Evolutionary conservation across 2,113 vertebrate species (phyloP).

Genomic region (Phaethon lepturus): DNA sequence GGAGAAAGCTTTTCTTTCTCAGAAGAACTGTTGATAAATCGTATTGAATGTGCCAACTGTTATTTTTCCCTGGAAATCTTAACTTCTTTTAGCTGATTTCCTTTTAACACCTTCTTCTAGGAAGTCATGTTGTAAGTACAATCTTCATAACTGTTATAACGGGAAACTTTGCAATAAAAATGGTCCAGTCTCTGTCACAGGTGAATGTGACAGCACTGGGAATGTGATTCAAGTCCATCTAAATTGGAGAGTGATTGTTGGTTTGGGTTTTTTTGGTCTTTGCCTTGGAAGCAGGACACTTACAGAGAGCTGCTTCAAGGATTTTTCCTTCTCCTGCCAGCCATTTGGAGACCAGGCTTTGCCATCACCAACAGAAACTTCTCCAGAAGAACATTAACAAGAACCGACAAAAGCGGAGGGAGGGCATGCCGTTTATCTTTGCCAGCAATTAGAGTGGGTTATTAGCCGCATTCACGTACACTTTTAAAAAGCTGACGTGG

Average conservation of each 20-base stretch:
- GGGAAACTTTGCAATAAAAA: background rate
- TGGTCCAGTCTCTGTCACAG: background rate
- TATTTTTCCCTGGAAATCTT: background rate
- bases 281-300: background rate
- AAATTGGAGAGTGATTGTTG: background rate
- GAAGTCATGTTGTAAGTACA: background rate
- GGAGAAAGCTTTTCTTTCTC: background rate
- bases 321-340: background rate
- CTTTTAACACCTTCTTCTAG: background rate
- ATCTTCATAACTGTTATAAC: background rate
- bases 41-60: background rate
- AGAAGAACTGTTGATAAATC: background rate
- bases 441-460: background rate
- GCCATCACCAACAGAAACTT: background rate
- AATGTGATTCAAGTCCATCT: background rate
- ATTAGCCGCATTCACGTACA: background rate
- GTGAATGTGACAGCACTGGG: background rate
- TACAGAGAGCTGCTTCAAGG: background rate
- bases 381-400: background rate
- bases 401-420: background rate
- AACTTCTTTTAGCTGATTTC: background rate
- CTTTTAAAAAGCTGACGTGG: background rate
- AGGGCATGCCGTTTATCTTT: fast-evolving
- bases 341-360: background rate
- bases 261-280: background rate